Percentiles rank a stretch among this genome's conserved stretches.
Conservation (phyloP, 2,113 vertebrate genomes). For the Coryphaenoides rupestris region DNA sequence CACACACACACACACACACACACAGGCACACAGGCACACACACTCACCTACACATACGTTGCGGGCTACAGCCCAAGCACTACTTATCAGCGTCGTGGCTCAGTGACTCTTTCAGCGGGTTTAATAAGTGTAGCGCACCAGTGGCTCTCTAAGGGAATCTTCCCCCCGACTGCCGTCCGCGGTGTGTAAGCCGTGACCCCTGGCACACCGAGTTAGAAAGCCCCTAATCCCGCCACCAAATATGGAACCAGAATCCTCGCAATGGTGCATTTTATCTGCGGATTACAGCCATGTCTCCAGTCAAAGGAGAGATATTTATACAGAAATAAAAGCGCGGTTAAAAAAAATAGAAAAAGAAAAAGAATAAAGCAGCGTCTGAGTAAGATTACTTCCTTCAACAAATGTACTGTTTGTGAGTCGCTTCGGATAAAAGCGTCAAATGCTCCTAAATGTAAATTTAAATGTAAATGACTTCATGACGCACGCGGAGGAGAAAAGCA, state of each 20-base stretch:
- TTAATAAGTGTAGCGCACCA: constrained; percentile 23
- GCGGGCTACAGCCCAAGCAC: constrained; percentile 25
- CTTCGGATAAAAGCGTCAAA: no score
- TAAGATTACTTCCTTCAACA: no score
- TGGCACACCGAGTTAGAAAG: constrained; percentile 7
- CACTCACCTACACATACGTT: constrained; percentile 9
- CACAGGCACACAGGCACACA: not conserved
- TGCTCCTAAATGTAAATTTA: no score
- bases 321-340: no score
- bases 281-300: not conserved
- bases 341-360: no score
- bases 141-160: constrained; percentile 28
- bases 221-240: not conserved
- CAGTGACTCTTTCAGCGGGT: constrained; percentile 31
- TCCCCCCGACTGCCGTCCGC: constrained; percentile 7
- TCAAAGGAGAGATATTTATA: no score
- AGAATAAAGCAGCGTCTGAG: no score
- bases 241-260: not conserved
- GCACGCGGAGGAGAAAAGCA: no score
- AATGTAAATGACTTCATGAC: no score
- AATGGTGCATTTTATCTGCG: constrained; percentile 1
- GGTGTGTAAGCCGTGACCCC: constrained; percentile 13
- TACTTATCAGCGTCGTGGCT: constrained; percentile 40
- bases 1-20: no score
- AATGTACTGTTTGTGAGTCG: no score